Conservation (phyloP, 2,888 invertebrate genomes). For the Stratiomys singularior region DNA sequence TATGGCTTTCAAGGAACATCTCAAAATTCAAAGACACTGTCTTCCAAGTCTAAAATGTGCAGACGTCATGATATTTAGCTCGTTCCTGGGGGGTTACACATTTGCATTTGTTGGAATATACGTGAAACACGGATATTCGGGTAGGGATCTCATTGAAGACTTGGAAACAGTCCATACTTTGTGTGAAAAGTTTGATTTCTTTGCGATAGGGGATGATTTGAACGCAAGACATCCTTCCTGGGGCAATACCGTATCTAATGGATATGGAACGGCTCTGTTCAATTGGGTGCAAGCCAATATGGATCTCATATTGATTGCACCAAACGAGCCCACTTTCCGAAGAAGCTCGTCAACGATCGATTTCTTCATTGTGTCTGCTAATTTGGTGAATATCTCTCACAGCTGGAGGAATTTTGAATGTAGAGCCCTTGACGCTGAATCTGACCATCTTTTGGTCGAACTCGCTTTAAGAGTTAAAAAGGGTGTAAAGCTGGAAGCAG, state of each 20-base stretch:
- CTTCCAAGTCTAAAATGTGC: neutral
- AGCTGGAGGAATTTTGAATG: neutral
- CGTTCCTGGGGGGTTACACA: neutral
- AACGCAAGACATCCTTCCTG: too few relatives aligned
- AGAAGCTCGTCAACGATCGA: neutral
- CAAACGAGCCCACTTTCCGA: neutral
- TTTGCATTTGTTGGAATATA: neutral
- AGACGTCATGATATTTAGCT: neutral
- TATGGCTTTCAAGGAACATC: neutral
- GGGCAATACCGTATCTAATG: neutral
- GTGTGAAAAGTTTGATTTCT: neutral
- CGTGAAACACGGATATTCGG: neutral
- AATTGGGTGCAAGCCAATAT: neutral
- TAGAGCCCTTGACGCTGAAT: neutral
- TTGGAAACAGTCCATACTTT: neutral
- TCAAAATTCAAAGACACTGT: neutral
- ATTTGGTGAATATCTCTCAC: neutral
- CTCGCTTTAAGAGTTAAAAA: neutral
- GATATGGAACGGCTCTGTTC: neutral
- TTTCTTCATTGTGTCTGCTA: neutral
- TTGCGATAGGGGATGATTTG: neutral
- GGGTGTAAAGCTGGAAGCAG: neutral
- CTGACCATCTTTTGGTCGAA: neutral
- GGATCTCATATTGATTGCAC: neutral
- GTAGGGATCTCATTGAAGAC: neutral